Conservation (phyloP, 1,140 invertebrate species). For the Cotesia glomerata region DNA sequence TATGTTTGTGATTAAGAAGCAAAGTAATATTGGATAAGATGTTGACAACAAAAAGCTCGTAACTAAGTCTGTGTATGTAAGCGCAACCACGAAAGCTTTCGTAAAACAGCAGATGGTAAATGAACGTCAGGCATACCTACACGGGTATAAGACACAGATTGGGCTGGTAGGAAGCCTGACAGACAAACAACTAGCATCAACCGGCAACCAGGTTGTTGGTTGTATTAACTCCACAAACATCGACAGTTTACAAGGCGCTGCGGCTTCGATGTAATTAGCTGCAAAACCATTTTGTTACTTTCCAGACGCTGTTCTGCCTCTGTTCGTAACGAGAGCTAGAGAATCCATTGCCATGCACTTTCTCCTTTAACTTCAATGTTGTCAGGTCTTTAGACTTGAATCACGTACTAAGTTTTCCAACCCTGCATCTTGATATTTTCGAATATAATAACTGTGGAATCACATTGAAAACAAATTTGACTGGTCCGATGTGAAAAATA, state of each 20-base stretch:
- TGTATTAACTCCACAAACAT: conserved; percentile 8
- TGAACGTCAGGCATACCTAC: neutral
- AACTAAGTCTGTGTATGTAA: neutral
- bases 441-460: no score
- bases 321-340: no score
- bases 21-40: no score
- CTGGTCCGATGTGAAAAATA: no score
- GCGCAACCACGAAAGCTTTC: conserved; percentile 7
- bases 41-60: no score
- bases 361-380: neutral
- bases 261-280: conserved; percentile 21
- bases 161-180: no score
- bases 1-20: no score
- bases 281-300: conserved; percentile 16
- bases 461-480: no score
- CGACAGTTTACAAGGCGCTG: conserved; percentile 19
- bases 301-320: neutral
- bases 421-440: no score
- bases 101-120: conserved; percentile 8
- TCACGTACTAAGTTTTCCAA: neutral
- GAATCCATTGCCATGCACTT: conserved; percentile 14
- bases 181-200: no score
- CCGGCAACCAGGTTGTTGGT: neutral
- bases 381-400: neutral
- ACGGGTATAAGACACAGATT: no score